A percentile compares a stretch with the other conserved stretches of the same genome.
phyloP scores from a whole-genome alignment of 2,113 vertebrate species.

The Probosciger aterrimus region DNA sequence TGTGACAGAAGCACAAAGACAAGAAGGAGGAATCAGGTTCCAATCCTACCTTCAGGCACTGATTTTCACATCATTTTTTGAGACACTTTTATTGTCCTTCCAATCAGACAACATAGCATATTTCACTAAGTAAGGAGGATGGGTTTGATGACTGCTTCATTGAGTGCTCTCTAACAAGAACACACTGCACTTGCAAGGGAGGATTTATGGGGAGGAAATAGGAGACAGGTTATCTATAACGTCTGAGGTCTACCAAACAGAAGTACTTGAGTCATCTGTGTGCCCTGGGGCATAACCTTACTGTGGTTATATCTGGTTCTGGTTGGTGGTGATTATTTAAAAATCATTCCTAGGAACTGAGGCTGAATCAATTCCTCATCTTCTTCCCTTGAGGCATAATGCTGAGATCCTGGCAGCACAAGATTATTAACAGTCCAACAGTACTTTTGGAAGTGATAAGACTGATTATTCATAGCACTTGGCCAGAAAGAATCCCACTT shows the following conservation, averaged over 20 bases:
- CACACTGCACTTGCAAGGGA: neutral
- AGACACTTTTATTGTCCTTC: neutral
- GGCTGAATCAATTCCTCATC: neutral
- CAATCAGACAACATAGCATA: neutral
- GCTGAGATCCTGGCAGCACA: neutral
- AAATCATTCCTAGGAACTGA: neutral
- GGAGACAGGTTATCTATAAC: neutral
- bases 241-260: constrained; percentile 16
- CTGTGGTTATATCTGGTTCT: constrained; percentile 5
- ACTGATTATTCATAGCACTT: neutral
- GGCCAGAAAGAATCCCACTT: neutral
- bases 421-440: neutral
- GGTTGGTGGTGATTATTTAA: neutral
- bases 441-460: neutral
- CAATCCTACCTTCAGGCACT: neutral
- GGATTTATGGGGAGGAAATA: neutral
- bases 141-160: neutral
- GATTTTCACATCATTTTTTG: neutral
- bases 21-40: neutral
- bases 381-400: neutral
- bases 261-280: constrained; percentile 25
- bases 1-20: neutral
- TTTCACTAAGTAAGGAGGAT: neutral
- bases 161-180: neutral
- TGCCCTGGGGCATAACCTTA: neutral